A percentile compares a stretch with the other conserved stretches of the same genome.
Conservation (phyloP, 1,140 invertebrate species). For the Chrysoperla carnea region DNA sequence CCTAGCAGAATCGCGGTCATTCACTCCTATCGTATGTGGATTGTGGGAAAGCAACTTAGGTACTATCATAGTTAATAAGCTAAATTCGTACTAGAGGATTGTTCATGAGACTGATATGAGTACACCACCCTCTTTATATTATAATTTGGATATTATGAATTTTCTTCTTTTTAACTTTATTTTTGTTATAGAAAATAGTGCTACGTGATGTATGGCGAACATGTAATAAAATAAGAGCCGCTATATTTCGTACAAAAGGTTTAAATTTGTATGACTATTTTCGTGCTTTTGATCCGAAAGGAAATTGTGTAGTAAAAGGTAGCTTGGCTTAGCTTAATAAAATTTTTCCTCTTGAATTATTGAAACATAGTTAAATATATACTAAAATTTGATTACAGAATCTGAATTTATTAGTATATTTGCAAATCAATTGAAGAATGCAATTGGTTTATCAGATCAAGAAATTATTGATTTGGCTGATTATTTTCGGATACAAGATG, state of each 20-base stretch:
- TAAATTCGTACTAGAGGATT: too few species aligned
- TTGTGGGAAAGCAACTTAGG: too few species aligned
- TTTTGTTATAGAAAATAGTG: constrained; percentile 18
- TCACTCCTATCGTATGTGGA: too few species aligned
- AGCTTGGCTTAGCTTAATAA: too few species aligned
- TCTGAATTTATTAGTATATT: constrained; percentile 48
- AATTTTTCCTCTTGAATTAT: not conserved
- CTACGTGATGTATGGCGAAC: constrained; percentile 43
- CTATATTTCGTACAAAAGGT: constrained; percentile 38
- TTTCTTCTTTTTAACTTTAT: not conserved
- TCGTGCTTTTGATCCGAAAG: constrained; percentile 38
- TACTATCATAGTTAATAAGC: too few species aligned
- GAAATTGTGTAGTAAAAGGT: constrained; percentile 47
- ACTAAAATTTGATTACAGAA: constrained; percentile 27
- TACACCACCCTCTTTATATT: too few species aligned
- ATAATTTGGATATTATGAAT: too few species aligned
- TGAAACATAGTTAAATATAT: too few species aligned
- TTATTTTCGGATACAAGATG: constrained; percentile 55
- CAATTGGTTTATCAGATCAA: constrained; percentile 41
- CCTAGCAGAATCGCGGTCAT: too few species aligned
- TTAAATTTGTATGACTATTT: constrained; percentile 51
- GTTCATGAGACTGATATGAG: too few species aligned
- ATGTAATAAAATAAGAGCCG: constrained; percentile 53
- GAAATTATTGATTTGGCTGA: constrained; percentile 49
- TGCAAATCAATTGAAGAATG: constrained; percentile 36